Conservation (phyloP, 2,113 vertebrate species). For the Zosterops hypoxanthus region DNA sequence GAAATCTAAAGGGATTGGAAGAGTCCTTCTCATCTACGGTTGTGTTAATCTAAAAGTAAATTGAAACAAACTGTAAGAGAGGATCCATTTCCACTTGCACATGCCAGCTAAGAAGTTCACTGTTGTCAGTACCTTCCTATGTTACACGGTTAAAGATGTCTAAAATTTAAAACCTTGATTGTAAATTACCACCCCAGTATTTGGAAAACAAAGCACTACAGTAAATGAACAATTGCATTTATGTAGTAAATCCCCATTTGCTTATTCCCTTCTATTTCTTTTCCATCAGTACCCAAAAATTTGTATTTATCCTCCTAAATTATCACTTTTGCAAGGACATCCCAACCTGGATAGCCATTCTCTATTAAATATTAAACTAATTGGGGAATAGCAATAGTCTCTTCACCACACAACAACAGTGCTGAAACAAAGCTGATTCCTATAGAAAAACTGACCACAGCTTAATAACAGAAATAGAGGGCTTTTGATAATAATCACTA, state of each 20-base stretch:
- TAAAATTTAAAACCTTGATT: not conserved
- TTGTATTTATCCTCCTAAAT: not conserved
- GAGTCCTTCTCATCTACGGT: slow-evolving; percentile 88
- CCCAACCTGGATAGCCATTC: not conserved
- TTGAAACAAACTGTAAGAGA: slow-evolving; percentile 1
- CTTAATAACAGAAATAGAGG: not conserved
- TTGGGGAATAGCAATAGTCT: not conserved
- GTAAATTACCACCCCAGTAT: not conserved
- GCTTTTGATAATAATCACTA: not conserved
- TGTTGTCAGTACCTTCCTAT: not conserved
- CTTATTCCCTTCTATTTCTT: not conserved
- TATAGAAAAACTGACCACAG: not conserved
- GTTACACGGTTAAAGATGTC: not conserved
- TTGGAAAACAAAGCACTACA: not conserved
- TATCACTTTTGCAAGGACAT: not conserved
- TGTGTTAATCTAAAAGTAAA: slow-evolving; percentile 89
- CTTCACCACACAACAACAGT: not conserved
- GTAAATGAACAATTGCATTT: not conserved
- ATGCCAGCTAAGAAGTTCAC: not conserved
- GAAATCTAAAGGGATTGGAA: slow-evolving; percentile 96
- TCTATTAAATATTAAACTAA: not conserved
- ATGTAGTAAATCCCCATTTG: not conserved
- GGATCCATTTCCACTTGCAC: not conserved
- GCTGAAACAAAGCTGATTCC: not conserved
- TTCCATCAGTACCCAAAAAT: not conserved